Conservation (phyloP, 2,113 vertebrate species). For the Hylia prasina region DNA sequence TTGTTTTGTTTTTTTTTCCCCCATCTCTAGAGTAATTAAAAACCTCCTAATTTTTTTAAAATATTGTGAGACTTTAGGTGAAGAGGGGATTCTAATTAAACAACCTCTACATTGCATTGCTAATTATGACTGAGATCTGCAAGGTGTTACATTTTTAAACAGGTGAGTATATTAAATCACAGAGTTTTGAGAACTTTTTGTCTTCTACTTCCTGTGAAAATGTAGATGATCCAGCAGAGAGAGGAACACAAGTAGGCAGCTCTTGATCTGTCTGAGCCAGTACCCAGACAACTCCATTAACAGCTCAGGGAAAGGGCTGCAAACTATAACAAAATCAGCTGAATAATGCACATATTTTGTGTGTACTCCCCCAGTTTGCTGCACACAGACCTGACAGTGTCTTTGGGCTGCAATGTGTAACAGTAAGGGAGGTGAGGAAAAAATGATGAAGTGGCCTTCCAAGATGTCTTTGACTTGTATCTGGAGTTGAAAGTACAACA, state of each 20-base stretch:
- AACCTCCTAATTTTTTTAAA: neutral
- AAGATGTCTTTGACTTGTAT: neutral
- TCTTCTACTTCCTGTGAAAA: neutral
- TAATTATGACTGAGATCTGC: neutral
- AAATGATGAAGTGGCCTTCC: neutral
- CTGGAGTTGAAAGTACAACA: neutral
- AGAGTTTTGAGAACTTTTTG: neutral
- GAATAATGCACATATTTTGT: neutral
- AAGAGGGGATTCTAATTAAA: neutral
- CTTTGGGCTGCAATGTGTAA: neutral
- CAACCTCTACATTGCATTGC: neutral
- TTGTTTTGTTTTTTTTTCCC: neutral
- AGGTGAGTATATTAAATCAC: neutral
- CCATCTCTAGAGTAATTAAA: neutral
- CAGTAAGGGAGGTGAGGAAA: neutral
- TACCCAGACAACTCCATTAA: neutral
- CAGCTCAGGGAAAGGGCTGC: neutral
- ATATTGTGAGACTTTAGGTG: neutral
- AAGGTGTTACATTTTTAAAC: neutral
- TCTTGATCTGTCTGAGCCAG: neutral
- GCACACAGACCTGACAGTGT: neutral
- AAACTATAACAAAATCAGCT: neutral
- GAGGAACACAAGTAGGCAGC: neutral
- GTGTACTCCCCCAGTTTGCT: neutral
- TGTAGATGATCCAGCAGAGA: neutral